Evolutionary conservation across 1,140 invertebrate species (phyloP).

Genomic region (Caenorhabditis brenneri): DNA sequence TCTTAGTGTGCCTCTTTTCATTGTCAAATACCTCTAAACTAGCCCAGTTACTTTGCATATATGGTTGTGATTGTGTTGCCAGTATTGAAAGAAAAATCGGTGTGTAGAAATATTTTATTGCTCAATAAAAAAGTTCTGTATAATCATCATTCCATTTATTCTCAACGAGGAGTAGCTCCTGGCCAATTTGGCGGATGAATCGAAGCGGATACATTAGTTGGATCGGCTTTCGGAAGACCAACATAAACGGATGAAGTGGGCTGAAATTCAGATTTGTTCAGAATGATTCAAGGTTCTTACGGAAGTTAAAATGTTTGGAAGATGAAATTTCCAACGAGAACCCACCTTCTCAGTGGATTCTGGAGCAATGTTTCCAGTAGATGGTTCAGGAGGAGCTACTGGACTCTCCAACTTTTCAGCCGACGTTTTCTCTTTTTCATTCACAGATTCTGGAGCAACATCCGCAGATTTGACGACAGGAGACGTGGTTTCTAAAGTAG

Average conservation of each 20-base stretch:
- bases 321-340: no score
- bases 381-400: background rate
- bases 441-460: background rate
- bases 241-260: background rate
- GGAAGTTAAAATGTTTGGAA: no score
- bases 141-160: background rate
- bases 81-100: background rate
- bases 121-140: background rate
- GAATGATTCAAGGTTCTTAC: no score
- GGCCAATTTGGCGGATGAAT: constrained; percentile 1
- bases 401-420: background rate
- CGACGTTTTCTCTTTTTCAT: no score
- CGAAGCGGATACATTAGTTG: background rate
- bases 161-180: constrained; percentile 1
- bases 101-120: background rate
- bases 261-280: background rate
- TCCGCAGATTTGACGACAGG: background rate
- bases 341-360: background rate
- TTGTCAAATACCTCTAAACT: no score
- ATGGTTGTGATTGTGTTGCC: background rate
- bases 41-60: no score
- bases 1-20: no score
- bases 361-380: background rate
- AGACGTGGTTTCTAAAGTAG: no score
- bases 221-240: background rate